Percentiles rank a stretch among this genome's conserved stretches.
phyloP scores from a whole-genome alignment of 2,888 invertebrate species.

The Drosophila kambysellisi region DNA sequence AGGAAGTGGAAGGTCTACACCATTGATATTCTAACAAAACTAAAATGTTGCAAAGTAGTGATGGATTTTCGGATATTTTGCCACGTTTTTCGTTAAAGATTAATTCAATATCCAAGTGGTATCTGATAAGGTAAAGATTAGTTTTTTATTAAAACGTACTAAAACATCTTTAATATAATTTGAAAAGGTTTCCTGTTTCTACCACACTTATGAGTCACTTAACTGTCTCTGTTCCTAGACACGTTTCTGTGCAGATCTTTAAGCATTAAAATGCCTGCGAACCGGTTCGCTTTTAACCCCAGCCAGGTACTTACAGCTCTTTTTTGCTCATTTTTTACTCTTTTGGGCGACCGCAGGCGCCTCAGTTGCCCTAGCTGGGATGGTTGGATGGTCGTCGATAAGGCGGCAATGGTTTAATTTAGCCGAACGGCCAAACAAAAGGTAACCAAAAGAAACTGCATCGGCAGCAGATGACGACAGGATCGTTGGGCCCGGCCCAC shows the following conservation, averaged over 20 bases:
- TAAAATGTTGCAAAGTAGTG: neutral
- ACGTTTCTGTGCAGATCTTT: conserved; percentile 19
- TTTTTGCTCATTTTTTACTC: conserved; percentile 69
- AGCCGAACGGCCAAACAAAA: conserved; percentile 61
- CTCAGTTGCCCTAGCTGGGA: conserved; percentile 34
- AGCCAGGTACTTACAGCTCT: conserved; percentile 47
- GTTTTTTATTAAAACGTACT: neutral
- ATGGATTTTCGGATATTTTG: conserved; percentile 5
- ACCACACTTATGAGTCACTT: conserved; percentile 49
- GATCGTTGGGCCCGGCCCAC: conserved; percentile 78
- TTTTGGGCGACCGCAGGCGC: conserved; percentile 66
- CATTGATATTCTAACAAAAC: conserved; percentile 3
- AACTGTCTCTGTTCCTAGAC: conserved; percentile 46
- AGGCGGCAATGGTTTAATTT: conserved; percentile 82
- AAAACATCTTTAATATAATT: conserved; percentile 44
- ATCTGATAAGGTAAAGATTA: no score
- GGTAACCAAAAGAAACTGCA: conserved; percentile 49
- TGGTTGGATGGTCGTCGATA: conserved; percentile 57
- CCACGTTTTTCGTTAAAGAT: neutral
- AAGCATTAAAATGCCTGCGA: conserved; percentile 24
- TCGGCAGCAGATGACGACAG: conserved; percentile 77
- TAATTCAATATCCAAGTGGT: neutral
- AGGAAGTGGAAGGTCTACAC: conserved; percentile 59
- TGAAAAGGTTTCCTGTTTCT: conserved; percentile 27
- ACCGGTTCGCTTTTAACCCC: conserved; percentile 59